These are phyloP conservation scores for Zoanthus sansibaricus DNA, from an alignment of 92 coral and sea anemone genomes.

Conservation along the genomic window DNA sequence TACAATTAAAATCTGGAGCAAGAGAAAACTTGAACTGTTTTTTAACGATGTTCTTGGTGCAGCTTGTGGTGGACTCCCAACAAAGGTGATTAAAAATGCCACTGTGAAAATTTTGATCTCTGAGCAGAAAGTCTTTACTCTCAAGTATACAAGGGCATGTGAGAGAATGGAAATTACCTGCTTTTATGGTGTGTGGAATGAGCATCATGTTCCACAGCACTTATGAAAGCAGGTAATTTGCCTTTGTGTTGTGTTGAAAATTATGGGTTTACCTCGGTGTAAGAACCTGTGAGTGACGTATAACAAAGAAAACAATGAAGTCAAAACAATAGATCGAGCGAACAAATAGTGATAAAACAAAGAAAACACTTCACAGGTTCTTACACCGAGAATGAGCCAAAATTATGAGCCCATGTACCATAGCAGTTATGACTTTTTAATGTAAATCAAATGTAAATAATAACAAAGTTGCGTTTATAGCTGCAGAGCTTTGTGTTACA, in stretches of 20 bases:
- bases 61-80: slow-evolving; percentile 56
- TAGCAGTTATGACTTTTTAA: slow-evolving; percentile 11
- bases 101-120: slow-evolving; percentile 58
- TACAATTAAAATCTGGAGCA: slow-evolving; percentile 59
- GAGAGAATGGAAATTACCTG: slow-evolving; percentile 65
- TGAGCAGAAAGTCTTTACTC: slow-evolving; percentile 62
- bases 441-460: slow-evolving; percentile 10
- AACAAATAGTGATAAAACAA: slow-evolving; percentile 11
- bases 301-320: slow-evolving; percentile 11
- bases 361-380: slow-evolving; percentile 14
- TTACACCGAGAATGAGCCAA: slow-evolving; percentile 14
- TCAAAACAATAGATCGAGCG: slow-evolving; percentile 14
- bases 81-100: slow-evolving; percentile 62
- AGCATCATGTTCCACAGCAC: slow-evolving; percentile 71
- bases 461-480: slow-evolving; percentile 12
- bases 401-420: slow-evolving; percentile 14
- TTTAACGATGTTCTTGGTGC: slow-evolving; percentile 73
- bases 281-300: slow-evolving; percentile 14
- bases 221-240: slow-evolving; percentile 45
- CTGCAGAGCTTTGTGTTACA: slow-evolving; percentile 14
- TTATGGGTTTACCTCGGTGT: slow-evolving; percentile 14
- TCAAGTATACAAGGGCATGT: slow-evolving; percentile 56
- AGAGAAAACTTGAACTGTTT: slow-evolving; percentile 73
- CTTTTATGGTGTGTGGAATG: slow-evolving; percentile 72
- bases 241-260: slow-evolving; percentile 13